Evolutionary conservation across 2,888 invertebrate species (phyloP), one percentile per base, ranked within the genome.

Genomic region (Ophion obscuratus): DNA sequence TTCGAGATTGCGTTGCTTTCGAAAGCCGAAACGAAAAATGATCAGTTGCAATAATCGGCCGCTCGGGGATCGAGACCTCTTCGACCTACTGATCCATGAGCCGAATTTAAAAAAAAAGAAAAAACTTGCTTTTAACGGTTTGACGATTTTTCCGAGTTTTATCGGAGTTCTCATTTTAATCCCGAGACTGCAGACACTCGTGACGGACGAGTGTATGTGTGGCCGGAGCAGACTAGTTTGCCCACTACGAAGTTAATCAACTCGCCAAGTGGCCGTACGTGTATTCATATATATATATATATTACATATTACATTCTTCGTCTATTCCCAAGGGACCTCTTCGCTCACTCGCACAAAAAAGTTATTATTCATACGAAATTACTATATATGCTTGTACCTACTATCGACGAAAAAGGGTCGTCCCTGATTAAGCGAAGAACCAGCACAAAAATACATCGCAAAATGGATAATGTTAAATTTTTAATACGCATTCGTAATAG

Each of bases 221-320:
- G 17, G 53, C 11, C 76, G 47, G 70, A 67, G 47, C 57, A 9
- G 40, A 44, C 61, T 71, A 17, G 59, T 40, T 61, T 67, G 53
- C 53, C 77, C 62, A 57, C 74, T 74, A 87, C 85, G 87, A 84
- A 88, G 89, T 89, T 89, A 89, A 89, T 89, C 88, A 90, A 88
- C 88, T 85, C 88, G 83, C 66, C 47, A 83, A 85, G 88, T 86
- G 87, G 10, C 24, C 20, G 20, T 61, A 17, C 61, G 9, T 20
- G 24, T 24, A 61, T 61, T 24, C 61, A 7, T 53, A 53, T 40
- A 10, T 57, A 14, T 57, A 57, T 57, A 57, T 17, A n/a, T n/a
- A n/a, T n/a, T 61, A 61, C 24, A 61, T 61, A 61, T 61, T 61
- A 61, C 20, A 61, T 61, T 61, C 61, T 20, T 24, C 20, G 61